These are phyloP conservation scores for Thereva nobilitata DNA, from an alignment of 2,888 invertebrate genomes.

Conservation along the genomic window DNA sequence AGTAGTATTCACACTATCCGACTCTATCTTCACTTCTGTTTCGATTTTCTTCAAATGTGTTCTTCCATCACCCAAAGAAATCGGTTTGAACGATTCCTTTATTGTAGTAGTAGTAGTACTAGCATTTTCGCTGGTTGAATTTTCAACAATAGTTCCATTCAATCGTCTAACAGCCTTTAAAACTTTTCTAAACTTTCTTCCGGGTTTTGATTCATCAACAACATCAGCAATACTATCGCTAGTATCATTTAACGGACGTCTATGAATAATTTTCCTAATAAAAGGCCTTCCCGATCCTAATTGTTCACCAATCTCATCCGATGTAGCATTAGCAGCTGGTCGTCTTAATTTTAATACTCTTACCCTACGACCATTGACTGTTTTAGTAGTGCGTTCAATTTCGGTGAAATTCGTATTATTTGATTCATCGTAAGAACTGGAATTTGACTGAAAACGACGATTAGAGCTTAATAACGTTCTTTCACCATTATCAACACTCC, in stretches of 20 bases:
- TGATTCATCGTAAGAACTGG: conserved; percentile 4
- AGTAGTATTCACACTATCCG: not conserved
- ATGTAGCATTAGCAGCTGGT: conserved; percentile 12
- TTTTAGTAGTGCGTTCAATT: conserved; percentile 43
- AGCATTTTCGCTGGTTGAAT: not conserved
- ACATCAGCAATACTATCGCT: not conserved
- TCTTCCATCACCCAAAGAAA: not conserved
- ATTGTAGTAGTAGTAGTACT: not conserved
- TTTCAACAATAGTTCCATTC: conserved; percentile 1
- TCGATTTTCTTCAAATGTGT: conserved; percentile 5
- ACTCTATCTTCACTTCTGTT: not conserved
- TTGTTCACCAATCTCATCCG: not conserved
- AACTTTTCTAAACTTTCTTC: conserved; percentile 9
- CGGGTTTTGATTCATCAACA: not conserved
- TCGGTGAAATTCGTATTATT: conserved; percentile 33
- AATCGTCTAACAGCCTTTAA: not conserved
- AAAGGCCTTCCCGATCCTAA: not conserved
- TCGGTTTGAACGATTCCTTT: not conserved
- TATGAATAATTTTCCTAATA: conserved; percentile 23
- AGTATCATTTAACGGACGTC: conserved; percentile 27
- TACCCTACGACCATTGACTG: conserved; percentile 27
- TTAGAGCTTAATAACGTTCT: conserved; percentile 48
- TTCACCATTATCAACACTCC: conserved; percentile 42
- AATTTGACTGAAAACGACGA: conserved; percentile 56
- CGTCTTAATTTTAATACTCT: conserved; percentile 32